Base-by-base conservation (phyloP, 2,888 invertebrate genomes). In the Hirudinaria manillensis region DNA sequence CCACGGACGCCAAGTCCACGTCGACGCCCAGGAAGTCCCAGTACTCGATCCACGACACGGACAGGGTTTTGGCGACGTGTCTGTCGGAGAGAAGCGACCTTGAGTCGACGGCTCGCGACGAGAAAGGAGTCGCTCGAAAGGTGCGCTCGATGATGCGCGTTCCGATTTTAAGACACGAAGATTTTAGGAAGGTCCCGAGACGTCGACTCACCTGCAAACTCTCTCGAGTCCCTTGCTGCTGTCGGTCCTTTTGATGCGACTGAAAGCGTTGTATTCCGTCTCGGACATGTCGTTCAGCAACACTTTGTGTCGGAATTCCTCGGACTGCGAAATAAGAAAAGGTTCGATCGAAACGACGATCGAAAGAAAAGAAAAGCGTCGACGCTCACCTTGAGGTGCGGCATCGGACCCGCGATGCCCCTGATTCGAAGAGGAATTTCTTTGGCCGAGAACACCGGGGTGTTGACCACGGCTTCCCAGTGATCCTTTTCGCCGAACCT, bases 321-420 rank as follows among this genome's bases (percentile, higher is more conserved):
- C 75, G 24, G 83, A 83, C 83, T 83, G 74, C 16, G 66, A 78
- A 27, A 27, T 27, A 73, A 66, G 70, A 36, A 13, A 70, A 45
- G 6, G 45, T 45, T 45, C 45, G 45, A 45, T 45, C 10, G 16
- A 1, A 1, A 45, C 45, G 16, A 45, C 45, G 45, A 45, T 36
- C 10, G 10, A 16, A 2, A 2, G 16, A 45, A 45, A n/a, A n/a
- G n/a, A n/a, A 45, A 45, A 2, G 1, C 3, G 16, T 45, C 45
- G 10, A 45, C 45, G 10, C 45, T 27, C 27, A 84, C 84, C 81
- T 82, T 79, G 6, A 80, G 87, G 77, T 90, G 90, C 61, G 89
- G 89, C 94, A 95, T 94, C 27, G 96, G 96, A 0, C 96, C 96
- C 13, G 94, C 95, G 86, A 91, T 91, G 0, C 94, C 95, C 81